phyloP scores from a whole-genome alignment of 2,113 vertebrate genomes.

The Opisthocomus hoazin region DNA sequence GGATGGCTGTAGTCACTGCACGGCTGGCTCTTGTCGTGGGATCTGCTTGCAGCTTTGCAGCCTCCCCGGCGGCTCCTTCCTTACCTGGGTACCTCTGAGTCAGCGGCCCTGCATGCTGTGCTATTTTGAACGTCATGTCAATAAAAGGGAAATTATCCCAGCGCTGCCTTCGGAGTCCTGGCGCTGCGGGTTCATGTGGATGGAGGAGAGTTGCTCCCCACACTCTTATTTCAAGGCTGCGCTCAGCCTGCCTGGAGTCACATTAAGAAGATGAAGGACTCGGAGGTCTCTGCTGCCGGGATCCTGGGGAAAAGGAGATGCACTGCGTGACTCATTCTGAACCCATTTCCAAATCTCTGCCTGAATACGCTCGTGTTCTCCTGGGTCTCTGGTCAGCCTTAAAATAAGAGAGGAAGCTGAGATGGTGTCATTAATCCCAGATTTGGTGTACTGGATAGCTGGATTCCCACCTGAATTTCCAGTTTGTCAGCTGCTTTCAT shows the following conservation, averaged over 20 bases:
- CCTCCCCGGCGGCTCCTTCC: neutral
- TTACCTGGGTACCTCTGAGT: neutral
- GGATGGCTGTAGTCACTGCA: neutral
- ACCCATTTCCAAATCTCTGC: neutral
- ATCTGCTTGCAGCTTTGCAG: neutral
- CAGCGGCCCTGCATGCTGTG: neutral
- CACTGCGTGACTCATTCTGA: neutral
- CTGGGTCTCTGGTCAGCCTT: neutral
- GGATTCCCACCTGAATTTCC: neutral
- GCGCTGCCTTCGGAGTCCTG: accelerated
- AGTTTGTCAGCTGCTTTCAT: neutral
- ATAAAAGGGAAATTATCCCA: neutral
- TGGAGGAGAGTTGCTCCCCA: neutral
- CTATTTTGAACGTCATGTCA: neutral
- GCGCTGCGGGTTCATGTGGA: neutral
- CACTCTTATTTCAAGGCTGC: neutral
- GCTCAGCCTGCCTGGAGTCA: neutral
- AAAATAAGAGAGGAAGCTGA: neutral
- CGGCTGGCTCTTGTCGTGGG: accelerated
- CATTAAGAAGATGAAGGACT: neutral
- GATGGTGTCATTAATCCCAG: neutral
- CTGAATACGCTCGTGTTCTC: accelerated
- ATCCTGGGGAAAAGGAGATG: neutral
- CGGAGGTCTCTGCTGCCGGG: neutral
- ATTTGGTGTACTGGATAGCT: neutral